These are phyloP conservation scores for Daubentonia madagascariensis DNA, from an alignment of 2,113 vertebrate genomes.

Conservation along the genomic window DNA sequence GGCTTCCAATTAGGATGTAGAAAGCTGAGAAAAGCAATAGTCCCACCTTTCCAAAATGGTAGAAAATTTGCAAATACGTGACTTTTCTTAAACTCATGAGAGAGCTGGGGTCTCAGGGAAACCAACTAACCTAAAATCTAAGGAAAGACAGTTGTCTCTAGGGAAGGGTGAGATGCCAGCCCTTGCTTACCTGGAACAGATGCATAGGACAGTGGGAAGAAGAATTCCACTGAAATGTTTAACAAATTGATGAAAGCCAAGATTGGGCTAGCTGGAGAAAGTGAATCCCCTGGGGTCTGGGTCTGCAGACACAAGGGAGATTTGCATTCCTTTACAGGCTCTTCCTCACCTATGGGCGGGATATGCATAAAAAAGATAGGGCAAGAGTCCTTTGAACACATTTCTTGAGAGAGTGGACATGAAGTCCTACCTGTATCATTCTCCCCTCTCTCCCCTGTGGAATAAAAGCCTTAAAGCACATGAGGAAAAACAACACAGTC, in stretches of 20 bases:
- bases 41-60: background rate
- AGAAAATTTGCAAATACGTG: background rate
- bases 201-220: background rate
- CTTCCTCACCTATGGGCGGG: background rate
- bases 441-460: background rate
- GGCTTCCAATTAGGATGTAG: background rate
- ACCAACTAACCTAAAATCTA: background rate
- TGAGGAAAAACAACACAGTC: background rate
- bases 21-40: background rate
- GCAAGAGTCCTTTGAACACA: background rate
- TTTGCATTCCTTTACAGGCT: background rate
- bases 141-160: background rate
- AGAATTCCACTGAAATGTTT: background rate
- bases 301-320: background rate
- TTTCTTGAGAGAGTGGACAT: background rate
- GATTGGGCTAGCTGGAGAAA: background rate
- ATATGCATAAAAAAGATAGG: background rate
- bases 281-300: too few relatives aligned
- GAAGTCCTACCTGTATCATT: too few relatives aligned
- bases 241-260: background rate
- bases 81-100: background rate
- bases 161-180: background rate
- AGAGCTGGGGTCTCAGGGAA: background rate
- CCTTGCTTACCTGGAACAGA: too few relatives aligned
- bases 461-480: background rate